These are phyloP conservation scores for Ceratosolen solmsi DNA, from an alignment of 1,140 invertebrate genomes.

Conservation along the genomic window DNA sequence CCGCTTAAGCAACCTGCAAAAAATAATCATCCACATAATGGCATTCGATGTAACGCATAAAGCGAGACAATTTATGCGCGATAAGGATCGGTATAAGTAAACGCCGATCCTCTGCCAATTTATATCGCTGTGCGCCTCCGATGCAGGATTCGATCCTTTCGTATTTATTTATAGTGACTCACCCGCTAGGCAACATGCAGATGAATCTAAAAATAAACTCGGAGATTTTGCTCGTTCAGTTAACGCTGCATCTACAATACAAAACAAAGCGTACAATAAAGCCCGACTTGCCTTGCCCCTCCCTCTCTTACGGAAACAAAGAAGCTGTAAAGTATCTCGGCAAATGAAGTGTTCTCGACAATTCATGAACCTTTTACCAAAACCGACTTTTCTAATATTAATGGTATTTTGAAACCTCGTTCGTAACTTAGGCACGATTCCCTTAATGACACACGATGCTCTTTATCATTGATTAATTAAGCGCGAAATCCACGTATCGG, in stretches of 20 bases:
- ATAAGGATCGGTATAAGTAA: background rate
- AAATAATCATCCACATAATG: constrained; percentile 2
- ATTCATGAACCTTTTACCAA: too few relatives aligned
- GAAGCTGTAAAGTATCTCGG: background rate
- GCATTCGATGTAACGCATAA: background rate
- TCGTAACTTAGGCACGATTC: too few relatives aligned
- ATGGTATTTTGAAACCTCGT: too few relatives aligned
- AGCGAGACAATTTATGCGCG: background rate
- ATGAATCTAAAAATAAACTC: background rate
- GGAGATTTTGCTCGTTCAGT: background rate
- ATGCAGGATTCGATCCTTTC: background rate
- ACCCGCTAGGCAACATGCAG: background rate
- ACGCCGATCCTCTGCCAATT: background rate
- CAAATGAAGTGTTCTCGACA: background rate
- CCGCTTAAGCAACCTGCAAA: background rate
- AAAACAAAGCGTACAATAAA: background rate
- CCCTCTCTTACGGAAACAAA: background rate
- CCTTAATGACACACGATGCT: too few relatives aligned
- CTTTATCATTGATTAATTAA: too few relatives aligned
- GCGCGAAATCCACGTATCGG: too few relatives aligned
- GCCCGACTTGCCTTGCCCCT: background rate
- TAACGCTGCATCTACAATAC: background rate
- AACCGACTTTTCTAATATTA: too few relatives aligned
- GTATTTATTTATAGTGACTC: background rate
- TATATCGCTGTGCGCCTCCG: too few relatives aligned